Evolutionary conservation across 2,797 vertebrate species (phyloP), one percentile per base, ranked within the genome.

Genomic region (Synanceia verrucosa): DNA sequence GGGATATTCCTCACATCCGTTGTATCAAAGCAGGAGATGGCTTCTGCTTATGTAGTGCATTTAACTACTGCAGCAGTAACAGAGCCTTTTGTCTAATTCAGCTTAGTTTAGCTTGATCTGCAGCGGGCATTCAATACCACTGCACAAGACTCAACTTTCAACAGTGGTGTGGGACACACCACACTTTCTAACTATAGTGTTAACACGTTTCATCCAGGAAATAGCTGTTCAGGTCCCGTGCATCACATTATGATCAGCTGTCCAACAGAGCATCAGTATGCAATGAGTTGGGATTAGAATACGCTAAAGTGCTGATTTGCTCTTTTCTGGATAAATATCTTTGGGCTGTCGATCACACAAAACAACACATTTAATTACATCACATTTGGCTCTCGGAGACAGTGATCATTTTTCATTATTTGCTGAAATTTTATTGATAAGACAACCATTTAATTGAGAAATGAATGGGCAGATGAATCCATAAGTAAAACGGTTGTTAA

Each of bases 31-130:
- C 77, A 62, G 52, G 41, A 78, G 67, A 75, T 14, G 34, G 28
- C 53, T 67, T 41, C 33, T 50, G 56, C 63, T 83, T 74, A 50
- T 69, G 69, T 64, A 70, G 76, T 68, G 39, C 29, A 36, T 34
- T 66, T 50, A 76, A 37, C 18, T n/a, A n/a, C n/a, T n/a, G n/a
- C n/a, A n/a, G n/a, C n/a, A n/a, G n/a, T n/a, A n/a, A 5, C 26
- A 70, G 29, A 69, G 64, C 58, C 36, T 46, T 73, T 74, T 66
- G 48, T 74, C 39, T 66, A 26, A 63, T 63, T 65, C 60, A 56
- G 14, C 23, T 81, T n/a, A 39, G 37, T 65, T 69, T 50, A 29
- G 63, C 75, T 62, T 4, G 33, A 65, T 78, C 70, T 62, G 76
- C 71, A 71, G 67, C 13, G 47, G 26, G n/a, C n/a, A n/a, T 33